phyloP scores from a whole-genome alignment of 1,140 invertebrate species.

The Bactericera cockerelli region DNA sequence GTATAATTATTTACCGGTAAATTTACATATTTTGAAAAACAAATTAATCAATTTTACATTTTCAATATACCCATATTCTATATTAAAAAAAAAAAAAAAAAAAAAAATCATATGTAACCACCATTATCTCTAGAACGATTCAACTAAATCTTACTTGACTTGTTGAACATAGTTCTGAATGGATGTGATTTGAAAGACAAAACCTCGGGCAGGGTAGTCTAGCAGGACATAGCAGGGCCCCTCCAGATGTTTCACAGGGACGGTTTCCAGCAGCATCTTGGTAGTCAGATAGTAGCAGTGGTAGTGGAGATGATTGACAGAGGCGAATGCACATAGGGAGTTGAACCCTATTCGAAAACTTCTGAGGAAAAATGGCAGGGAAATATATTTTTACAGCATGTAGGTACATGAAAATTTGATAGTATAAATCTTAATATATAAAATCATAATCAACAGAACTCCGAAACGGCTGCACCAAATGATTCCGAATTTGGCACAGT shows the following conservation, averaged over 20 bases:
- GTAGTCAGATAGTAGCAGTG: conserved; percentile 52
- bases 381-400: conserved; percentile 10
- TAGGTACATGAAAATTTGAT: background rate
- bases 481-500: conserved; percentile 12
- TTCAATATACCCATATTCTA: too few relatives aligned
- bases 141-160: conserved; percentile 27
- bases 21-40: too few relatives aligned
- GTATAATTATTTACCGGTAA: too few relatives aligned
- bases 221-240: conserved; percentile 34
- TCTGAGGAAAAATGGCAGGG: conserved; percentile 33
- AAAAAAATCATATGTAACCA: too few relatives aligned
- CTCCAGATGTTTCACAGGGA: conserved; percentile 32
- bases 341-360: conserved; percentile 52
- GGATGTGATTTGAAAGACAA: conserved; percentile 40
- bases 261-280: conserved; percentile 43
- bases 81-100: too few relatives aligned
- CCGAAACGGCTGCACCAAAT: too few relatives aligned
- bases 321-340: conserved; percentile 57
- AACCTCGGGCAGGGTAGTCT: conserved; percentile 41
- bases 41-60: too few relatives aligned
- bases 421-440: conserved; percentile 18
- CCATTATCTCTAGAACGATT: too few relatives aligned
- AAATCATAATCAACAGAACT: too few relatives aligned
- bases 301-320: conserved; percentile 66
- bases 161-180: conserved; percentile 27